Conservation (phyloP, 2,113 vertebrate species). For the Cottus gobio region DNA sequence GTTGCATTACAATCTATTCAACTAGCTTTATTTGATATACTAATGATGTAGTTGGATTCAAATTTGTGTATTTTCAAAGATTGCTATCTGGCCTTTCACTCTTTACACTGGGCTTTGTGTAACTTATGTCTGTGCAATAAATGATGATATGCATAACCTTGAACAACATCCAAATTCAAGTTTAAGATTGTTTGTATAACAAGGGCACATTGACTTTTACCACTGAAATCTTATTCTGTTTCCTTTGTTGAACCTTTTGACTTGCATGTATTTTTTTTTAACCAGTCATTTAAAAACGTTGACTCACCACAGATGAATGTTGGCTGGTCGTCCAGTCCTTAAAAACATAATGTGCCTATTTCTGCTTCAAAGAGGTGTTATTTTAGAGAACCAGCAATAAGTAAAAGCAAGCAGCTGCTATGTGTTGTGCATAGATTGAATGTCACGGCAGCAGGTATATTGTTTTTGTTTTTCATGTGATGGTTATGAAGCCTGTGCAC, state of each 20-base stretch:
- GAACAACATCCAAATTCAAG: background rate
- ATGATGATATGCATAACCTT: background rate
- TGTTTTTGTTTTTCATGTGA: background rate
- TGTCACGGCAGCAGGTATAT: background rate
- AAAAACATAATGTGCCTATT: slow-evolving; percentile 37
- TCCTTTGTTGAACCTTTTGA: background rate
- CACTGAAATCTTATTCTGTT: slow-evolving; percentile 25
- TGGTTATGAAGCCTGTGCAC: slow-evolving; percentile 30
- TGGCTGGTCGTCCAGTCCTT: slow-evolving; percentile 29
- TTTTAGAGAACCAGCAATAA: slow-evolving; percentile 46
- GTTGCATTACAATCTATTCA: slow-evolving; percentile 21
- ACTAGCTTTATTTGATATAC: slow-evolving; percentile 48
- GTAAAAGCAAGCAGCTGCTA: slow-evolving; percentile 39
- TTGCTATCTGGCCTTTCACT: slow-evolving; percentile 20
- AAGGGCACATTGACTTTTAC: background rate
- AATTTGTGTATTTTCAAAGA: background rate
- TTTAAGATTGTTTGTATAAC: background rate
- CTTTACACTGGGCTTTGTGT: slow-evolving; percentile 24
- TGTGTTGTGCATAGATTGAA: slow-evolving; percentile 20
- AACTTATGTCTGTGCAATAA: slow-evolving; percentile 11
- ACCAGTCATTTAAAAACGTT: slow-evolving; percentile 4
- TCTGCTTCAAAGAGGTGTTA: slow-evolving; percentile 20
- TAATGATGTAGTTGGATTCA: background rate
- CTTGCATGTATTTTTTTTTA: slow-evolving; percentile 13
- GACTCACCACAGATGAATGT: slow-evolving; percentile 50